Conservation (phyloP, 2,888 invertebrate species). For the Salpingus planirostris region DNA sequence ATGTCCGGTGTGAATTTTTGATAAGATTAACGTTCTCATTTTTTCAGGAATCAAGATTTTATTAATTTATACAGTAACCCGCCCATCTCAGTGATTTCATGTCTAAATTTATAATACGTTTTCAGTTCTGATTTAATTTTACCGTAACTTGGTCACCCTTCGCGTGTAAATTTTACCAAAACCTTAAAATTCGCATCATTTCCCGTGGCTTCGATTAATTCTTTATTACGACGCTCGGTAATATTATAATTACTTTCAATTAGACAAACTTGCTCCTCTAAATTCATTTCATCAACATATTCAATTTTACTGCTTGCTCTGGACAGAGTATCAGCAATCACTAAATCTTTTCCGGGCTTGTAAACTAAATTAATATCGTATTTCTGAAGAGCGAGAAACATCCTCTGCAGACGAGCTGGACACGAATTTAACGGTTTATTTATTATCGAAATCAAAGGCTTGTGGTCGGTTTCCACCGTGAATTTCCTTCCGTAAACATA, state of each 20-base stretch:
- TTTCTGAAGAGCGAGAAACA: constrained; percentile 10
- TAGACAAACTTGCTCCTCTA: constrained; percentile 12
- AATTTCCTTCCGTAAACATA: constrained; percentile 17
- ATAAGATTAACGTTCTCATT: neutral
- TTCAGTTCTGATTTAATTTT: constrained; percentile 3
- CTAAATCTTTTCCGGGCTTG: constrained; percentile 9
- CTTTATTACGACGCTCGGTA: constrained; percentile 8
- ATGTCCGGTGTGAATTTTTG: constrained; percentile 1
- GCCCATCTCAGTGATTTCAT: constrained; percentile 8
- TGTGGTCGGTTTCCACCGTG: constrained; percentile 12
- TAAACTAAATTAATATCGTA: constrained; percentile 6
- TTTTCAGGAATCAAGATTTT: constrained; percentile 17
- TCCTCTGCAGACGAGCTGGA: constrained; percentile 8
- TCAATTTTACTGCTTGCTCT: constrained; percentile 8
- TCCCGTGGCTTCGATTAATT: constrained; percentile 9
- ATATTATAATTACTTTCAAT: constrained; percentile 8
- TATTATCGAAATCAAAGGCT: constrained; percentile 7
- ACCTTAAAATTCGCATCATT: constrained; percentile 16
- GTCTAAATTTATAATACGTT: constrained; percentile 11
- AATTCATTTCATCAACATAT: constrained; percentile 1
- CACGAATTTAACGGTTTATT: constrained; percentile 6
- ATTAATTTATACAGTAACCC: constrained; percentile 17
- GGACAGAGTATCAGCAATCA: constrained; percentile 9
- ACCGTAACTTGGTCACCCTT: constrained; percentile 9
- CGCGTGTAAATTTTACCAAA: constrained; percentile 16